Conservation (phyloP, 1,140 invertebrate species). For the Argopecten irradians region DNA sequence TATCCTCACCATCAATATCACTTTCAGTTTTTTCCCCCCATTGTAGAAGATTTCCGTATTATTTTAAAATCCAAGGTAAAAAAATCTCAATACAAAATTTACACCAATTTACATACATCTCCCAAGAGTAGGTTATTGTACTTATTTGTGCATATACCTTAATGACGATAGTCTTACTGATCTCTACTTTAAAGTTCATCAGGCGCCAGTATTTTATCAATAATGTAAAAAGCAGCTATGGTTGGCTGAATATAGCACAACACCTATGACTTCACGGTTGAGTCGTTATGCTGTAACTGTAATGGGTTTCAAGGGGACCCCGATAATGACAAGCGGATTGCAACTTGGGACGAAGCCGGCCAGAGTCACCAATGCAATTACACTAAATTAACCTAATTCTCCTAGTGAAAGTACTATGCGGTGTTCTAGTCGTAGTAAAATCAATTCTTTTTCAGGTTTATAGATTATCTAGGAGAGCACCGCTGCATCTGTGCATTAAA, state of each 20-base stretch:
- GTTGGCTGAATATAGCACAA: not conserved
- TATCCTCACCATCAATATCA: not conserved
- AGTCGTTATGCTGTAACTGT: not conserved
- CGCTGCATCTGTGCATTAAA: not conserved
- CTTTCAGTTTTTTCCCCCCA: not conserved
- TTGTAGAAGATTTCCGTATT: not conserved
- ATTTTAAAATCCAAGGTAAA: not conserved
- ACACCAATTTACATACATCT: not conserved
- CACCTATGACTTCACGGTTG: not conserved
- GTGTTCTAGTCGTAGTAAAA: not conserved
- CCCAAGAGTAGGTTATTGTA: not conserved
- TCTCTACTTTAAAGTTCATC: not conserved
- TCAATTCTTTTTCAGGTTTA: conserved; percentile 18
- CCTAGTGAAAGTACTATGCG: not conserved
- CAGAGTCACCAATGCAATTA: not conserved
- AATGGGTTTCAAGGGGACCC: not conserved
- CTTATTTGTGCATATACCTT: not conserved
- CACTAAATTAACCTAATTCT: not conserved
- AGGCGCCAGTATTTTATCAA: conserved; percentile 3
- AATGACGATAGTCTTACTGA: not conserved
- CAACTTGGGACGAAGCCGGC: not conserved
- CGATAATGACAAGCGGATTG: not conserved
- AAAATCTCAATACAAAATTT: not conserved
- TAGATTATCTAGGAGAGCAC: not conserved
- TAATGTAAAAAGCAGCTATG: not conserved